phyloP scores from a whole-genome alignment of 2,888 invertebrate species.

The Cremastobaeus sp. region DNA sequence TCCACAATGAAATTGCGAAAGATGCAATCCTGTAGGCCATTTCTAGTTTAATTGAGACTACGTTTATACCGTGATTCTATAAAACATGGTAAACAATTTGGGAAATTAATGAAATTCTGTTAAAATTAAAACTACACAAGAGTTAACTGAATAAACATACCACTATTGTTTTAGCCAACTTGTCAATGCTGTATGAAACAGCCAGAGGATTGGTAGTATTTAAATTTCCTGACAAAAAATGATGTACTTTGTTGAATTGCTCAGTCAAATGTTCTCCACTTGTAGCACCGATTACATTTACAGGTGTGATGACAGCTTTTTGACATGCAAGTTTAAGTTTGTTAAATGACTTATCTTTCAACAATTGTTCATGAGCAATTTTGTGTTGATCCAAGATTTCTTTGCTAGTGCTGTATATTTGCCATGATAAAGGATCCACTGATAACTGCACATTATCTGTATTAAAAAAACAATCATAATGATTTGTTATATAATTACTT shows the following conservation, averaged over 20 bases:
- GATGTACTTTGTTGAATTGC: constrained; percentile 87
- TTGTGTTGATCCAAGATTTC: constrained; percentile 82
- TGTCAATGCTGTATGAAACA: constrained; percentile 82
- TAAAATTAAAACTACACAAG: no score
- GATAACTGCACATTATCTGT: constrained; percentile 41
- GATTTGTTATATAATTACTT: constrained; percentile 22
- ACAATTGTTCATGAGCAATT: constrained; percentile 81
- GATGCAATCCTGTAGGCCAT: constrained; percentile 92
- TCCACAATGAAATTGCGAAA: constrained; percentile 88
- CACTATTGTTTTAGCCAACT: constrained; percentile 87
- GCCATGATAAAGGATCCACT: constrained; percentile 77
- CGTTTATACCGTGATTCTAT: constrained; percentile 88
- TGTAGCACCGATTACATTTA: constrained; percentile 90
- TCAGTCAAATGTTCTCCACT: constrained; percentile 86
- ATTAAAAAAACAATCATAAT: constrained; percentile 18
- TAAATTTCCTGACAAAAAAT: constrained; percentile 86
- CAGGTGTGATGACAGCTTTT: constrained; percentile 91
- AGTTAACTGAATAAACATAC: no score
- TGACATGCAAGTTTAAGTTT: constrained; percentile 90
- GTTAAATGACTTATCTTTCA: constrained; percentile 83
- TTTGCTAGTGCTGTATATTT: constrained; percentile 79
- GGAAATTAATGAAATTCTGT: constrained; percentile 3
- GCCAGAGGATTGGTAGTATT: constrained; percentile 89
- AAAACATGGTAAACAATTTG: no score
- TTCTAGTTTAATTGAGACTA: constrained; percentile 90